Evolutionary conservation across 2,888 invertebrate genomes (phyloP).

Genomic region (Eilema caniola): DNA sequence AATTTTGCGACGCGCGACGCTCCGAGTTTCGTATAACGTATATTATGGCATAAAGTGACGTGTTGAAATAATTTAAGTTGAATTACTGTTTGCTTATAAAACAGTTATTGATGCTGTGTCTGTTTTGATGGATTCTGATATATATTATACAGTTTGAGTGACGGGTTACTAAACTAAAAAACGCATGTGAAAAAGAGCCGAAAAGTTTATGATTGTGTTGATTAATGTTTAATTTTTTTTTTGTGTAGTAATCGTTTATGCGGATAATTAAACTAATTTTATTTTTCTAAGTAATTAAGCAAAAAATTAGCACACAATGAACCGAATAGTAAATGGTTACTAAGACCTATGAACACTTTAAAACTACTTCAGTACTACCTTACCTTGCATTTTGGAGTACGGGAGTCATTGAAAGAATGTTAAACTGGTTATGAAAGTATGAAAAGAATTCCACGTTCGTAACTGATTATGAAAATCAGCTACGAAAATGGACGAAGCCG

Average conservation of each 20-base stretch:
- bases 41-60: background rate
- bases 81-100: constrained; percentile 3
- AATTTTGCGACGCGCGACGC: constrained; percentile 31
- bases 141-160: background rate
- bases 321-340: too few relatives aligned
- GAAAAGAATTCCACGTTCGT: too few relatives aligned
- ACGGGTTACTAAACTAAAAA: background rate
- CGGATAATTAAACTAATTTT: background rate
- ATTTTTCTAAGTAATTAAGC: too few relatives aligned
- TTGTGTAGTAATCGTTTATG: background rate
- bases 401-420: too few relatives aligned
- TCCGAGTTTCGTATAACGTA: constrained; percentile 19
- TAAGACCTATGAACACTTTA: too few relatives aligned
- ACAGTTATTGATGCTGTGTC: background rate
- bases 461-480: too few relatives aligned
- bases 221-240: background rate
- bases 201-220: background rate
- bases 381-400: too few relatives aligned
- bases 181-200: background rate
- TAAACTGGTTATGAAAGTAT: too few relatives aligned
- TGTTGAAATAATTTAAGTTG: constrained; percentile 10
- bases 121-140: constrained; percentile 7
- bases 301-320: too few relatives aligned
- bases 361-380: too few relatives aligned
- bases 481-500: too few relatives aligned